A percentile compares a stretch with the other conserved stretches of the same genome.
Conservation (phyloP, 2,797 vertebrate genomes). For the Cetoscarus ocellatus region DNA sequence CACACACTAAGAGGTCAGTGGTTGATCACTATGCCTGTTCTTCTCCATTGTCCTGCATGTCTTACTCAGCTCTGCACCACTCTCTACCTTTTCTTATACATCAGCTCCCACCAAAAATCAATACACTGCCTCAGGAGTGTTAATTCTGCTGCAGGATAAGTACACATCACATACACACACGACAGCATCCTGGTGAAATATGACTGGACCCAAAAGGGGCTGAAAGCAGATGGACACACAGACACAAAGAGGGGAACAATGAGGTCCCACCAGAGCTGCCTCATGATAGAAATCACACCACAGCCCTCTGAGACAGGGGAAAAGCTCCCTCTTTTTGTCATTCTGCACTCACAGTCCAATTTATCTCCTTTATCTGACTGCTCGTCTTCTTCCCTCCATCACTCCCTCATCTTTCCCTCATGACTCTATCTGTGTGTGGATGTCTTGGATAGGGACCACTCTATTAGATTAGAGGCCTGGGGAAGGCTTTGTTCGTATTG, state of each 20-base stretch:
- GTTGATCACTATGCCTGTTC: not conserved
- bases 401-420: slow-evolving; percentile 44
- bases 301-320: slow-evolving; percentile 52
- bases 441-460: slow-evolving; percentile 54
- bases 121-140: slow-evolving; percentile 34
- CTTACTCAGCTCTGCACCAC: slow-evolving; percentile 14
- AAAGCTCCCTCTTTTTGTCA: slow-evolving; percentile 39
- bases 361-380: slow-evolving; percentile 65
- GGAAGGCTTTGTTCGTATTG: slow-evolving; percentile 70
- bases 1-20: not conserved
- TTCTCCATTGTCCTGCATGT: not conserved
- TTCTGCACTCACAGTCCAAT: slow-evolving; percentile 52
- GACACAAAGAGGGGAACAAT: slow-evolving; percentile 55
- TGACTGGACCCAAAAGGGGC: slow-evolving; percentile 28
- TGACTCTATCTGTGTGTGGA: slow-evolving; percentile 45
- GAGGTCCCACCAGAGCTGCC: slow-evolving; percentile 55
- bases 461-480: slow-evolving; percentile 72
- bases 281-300: slow-evolving; percentile 46
- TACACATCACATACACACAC: slow-evolving; percentile 13
- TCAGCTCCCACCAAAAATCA: slow-evolving; percentile 30
- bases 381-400: slow-evolving; percentile 42
- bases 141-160: slow-evolving; percentile 29
- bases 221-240: slow-evolving; percentile 55
- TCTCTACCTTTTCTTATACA: slow-evolving; percentile 10
- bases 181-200: slow-evolving; percentile 42